A percentile compares a stretch with the other conserved stretches of the same genome.
These are phyloP conservation scores for Telmatherina bonti DNA, from an alignment of 2,797 vertebrate genomes.

Conservation along the genomic window DNA sequence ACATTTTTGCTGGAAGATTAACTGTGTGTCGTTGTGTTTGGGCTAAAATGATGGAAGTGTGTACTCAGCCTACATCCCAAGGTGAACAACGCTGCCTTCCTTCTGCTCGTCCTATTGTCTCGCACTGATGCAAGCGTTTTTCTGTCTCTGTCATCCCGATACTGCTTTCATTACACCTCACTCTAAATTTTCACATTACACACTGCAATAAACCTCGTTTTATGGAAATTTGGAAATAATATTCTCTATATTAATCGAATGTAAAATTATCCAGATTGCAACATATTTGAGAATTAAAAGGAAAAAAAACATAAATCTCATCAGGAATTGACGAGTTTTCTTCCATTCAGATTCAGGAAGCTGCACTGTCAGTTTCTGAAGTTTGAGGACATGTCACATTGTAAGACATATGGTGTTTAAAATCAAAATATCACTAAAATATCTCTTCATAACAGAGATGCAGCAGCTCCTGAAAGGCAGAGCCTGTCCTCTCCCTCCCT, in stretches of 20 bases:
- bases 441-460: conserved; percentile 46
- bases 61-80: conserved; percentile 63
- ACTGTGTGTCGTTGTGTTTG: conserved; percentile 38
- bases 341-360: not conserved
- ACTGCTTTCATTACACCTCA: conserved; percentile 49
- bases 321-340: not conserved
- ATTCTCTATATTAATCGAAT: not conserved
- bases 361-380: conserved; percentile 18
- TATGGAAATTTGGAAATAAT: not conserved
- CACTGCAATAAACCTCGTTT: conserved; percentile 5
- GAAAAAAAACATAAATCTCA: not conserved
- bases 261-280: conserved; percentile 1
- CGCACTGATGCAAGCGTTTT: conserved; percentile 53
- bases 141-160: conserved; percentile 34
- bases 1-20: conserved; percentile 5
- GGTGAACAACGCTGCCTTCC: conserved; percentile 68
- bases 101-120: conserved; percentile 72
- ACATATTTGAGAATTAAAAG: not conserved
- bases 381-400: conserved; percentile 16
- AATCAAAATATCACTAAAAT: conserved; percentile 37
- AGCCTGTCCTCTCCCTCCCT: not conserved
- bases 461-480: conserved; percentile 58
- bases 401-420: not conserved
- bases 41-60: conserved; percentile 50
- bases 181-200: conserved; percentile 25